These are phyloP conservation scores for Drosophila insularis DNA, from an alignment of 1,140 invertebrate genomes.

Conservation along the genomic window DNA sequence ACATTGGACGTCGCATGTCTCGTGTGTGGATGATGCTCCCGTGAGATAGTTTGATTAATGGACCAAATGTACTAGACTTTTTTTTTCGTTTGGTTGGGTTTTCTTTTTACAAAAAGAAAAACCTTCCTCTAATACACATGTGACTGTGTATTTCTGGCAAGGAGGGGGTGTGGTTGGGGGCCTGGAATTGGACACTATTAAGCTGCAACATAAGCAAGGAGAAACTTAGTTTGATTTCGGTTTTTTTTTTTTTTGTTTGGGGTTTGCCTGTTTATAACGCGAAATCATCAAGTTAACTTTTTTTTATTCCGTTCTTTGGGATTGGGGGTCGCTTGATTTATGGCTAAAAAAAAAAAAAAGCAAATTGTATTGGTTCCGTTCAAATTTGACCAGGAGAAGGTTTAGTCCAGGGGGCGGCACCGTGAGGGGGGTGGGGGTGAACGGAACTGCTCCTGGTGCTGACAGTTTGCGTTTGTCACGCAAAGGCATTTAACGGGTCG, in stretches of 20 bases:
- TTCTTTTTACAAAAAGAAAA: slow-evolving; percentile 58
- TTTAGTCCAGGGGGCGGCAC: too few species aligned
- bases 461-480: slow-evolving; percentile 77
- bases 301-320: neutral
- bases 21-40: slow-evolving; percentile 57
- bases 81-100: slow-evolving; percentile 48
- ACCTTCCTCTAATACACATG: slow-evolving; percentile 60
- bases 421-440: neutral
- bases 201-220: slow-evolving; percentile 62
- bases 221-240: slow-evolving; percentile 20
- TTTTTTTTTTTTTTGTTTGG: slow-evolving; percentile 21
- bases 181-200: slow-evolving; percentile 61
- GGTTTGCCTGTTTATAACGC: slow-evolving; percentile 73
- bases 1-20: neutral
- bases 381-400: slow-evolving; percentile 34
- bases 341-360: slow-evolving; percentile 25
- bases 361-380: slow-evolving; percentile 78
- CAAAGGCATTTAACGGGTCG: slow-evolving; percentile 62
- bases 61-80: slow-evolving; percentile 57
- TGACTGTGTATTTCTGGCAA: slow-evolving; percentile 14
- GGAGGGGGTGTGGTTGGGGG: slow-evolving; percentile 22
- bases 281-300: slow-evolving; percentile 76
- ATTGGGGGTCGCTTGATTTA: slow-evolving; percentile 62
- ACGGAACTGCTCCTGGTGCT: slow-evolving; percentile 28
- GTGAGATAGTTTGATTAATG: slow-evolving; percentile 81